Conservation (phyloP, 1,140 invertebrate genomes). For the Psix sp. region DNA sequence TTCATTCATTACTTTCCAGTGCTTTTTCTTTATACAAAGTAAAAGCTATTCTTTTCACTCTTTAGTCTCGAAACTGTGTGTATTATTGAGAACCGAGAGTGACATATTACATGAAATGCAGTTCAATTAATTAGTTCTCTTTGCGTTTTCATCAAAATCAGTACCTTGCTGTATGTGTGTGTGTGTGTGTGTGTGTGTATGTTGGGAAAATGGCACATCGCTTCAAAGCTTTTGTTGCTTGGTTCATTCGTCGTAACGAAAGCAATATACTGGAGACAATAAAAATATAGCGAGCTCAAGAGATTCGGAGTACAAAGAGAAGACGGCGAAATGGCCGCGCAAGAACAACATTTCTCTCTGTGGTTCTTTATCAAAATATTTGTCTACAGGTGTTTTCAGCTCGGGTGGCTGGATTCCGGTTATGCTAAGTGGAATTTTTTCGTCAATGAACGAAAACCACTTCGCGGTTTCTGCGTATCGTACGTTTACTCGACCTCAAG, state of each 20-base stretch:
- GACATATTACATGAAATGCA: constrained; percentile 21
- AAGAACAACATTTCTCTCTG: neutral
- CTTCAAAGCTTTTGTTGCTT: no score
- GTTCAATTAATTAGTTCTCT: neutral
- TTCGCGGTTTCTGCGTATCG: constrained; percentile 20
- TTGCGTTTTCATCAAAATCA: no score
- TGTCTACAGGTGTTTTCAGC: constrained; percentile 15
- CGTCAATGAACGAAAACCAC: constrained; percentile 6
- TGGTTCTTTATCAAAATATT: constrained; percentile 22
- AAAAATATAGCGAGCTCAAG: no score
- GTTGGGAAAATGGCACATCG: no score
- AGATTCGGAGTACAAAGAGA: no score
- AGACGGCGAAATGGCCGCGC: neutral
- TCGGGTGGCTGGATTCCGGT: constrained; percentile 15
- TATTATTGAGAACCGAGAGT: constrained; percentile 23
- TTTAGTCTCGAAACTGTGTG: no score
- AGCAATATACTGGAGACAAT: no score
- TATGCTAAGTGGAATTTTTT: constrained; percentile 36
- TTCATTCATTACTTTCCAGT: constrained; percentile 31
- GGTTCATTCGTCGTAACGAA: no score
- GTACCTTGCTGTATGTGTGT: no score
- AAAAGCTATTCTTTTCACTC: constrained; percentile 44
- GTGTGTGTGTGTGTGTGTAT: no score
- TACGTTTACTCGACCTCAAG: constrained; percentile 3
- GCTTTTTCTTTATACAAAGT: constrained; percentile 27